These are phyloP conservation scores for Scalopus aquaticus DNA, from an alignment of 2,113 vertebrate genomes.

Conservation along the genomic window DNA sequence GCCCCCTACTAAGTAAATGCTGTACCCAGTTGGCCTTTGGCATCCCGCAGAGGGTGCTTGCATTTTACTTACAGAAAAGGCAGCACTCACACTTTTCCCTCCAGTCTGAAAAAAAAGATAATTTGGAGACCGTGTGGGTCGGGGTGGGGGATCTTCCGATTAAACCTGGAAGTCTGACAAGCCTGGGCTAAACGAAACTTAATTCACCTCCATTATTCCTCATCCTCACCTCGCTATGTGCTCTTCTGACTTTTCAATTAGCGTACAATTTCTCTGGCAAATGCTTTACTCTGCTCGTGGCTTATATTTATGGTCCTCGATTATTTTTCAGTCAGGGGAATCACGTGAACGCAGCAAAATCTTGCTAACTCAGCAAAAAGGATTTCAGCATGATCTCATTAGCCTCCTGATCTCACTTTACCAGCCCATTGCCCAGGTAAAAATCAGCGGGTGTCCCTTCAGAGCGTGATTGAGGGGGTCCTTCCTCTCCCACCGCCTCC, in stretches of 20 bases:
- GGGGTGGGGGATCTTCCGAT: background rate
- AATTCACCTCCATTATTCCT: rapidly evolving
- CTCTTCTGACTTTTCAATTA: background rate
- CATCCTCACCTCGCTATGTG: background rate
- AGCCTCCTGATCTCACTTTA: background rate
- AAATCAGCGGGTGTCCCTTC: background rate
- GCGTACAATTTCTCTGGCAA: background rate
- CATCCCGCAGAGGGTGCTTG: background rate
- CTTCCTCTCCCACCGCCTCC: background rate
- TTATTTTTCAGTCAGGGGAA: background rate
- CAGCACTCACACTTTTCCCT: background rate
- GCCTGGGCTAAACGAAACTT: background rate
- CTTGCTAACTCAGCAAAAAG: background rate
- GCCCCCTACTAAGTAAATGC: background rate
- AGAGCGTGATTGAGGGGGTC: background rate
- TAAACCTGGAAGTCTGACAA: background rate
- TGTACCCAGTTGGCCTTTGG: background rate
- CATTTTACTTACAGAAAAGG: background rate
- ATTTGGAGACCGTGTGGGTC: background rate
- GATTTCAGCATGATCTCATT: background rate
- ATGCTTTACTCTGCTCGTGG: background rate
- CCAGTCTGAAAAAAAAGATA: background rate
- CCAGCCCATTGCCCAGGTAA: background rate
- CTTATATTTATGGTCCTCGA: background rate
- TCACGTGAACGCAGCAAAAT: background rate